Conservation (phyloP, 1,140 invertebrate genomes). For the Metopolophium dirhodum region DNA sequence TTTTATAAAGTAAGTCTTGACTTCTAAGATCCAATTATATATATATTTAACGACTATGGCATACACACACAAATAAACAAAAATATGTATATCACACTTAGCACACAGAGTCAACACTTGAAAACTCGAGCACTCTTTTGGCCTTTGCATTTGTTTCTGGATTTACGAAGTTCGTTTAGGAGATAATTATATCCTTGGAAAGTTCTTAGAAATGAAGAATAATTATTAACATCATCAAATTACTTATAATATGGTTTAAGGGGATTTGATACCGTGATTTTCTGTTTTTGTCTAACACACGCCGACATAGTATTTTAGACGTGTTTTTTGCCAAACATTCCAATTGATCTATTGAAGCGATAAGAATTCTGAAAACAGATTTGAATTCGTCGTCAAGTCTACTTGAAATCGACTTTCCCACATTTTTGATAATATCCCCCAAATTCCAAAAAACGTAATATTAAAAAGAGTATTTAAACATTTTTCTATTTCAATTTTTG, state of each 20-base stretch:
- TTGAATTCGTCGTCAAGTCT: too few species aligned
- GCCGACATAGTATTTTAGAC: too few species aligned
- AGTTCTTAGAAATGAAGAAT: neutral
- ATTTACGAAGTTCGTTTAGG: neutral
- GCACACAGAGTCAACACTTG: neutral
- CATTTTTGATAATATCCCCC: too few species aligned
- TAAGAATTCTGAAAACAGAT: too few species aligned
- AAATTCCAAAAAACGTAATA: too few species aligned
- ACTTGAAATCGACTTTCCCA: too few species aligned
- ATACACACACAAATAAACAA: neutral
- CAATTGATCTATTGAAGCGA: too few species aligned
- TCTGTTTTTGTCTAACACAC: too few species aligned
- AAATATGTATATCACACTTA: neutral
- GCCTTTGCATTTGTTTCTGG: neutral
- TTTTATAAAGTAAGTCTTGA: neutral
- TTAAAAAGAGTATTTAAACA: too few species aligned
- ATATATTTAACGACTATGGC: neutral
- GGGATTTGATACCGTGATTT: too few species aligned
- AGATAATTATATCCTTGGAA: neutral
- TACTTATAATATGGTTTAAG: neutral
- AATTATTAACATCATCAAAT: neutral
- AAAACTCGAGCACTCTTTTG: neutral
- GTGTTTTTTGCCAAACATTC: too few species aligned
- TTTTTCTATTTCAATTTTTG: too few species aligned
- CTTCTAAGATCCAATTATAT: neutral